Evolutionary conservation across 2,113 vertebrate species (phyloP).

Genomic region (Cyprinodon tularosa): DNA sequence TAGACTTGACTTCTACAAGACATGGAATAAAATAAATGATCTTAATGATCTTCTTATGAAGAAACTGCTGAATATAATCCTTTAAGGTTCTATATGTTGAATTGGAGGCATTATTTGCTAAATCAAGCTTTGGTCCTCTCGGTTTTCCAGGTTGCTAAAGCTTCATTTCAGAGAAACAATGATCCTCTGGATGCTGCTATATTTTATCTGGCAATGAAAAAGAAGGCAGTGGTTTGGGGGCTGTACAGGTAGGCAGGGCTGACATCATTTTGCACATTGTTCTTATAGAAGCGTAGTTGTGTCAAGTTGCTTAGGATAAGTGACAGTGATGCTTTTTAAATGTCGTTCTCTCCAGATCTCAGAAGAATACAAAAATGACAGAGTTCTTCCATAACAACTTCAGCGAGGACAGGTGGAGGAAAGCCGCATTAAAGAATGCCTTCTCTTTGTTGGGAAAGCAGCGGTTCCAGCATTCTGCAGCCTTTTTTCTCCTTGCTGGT

Average conservation of each 20-base stretch:
- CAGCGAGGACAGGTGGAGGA: slow-evolving; percentile 94
- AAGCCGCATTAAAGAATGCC: slow-evolving; percentile 96
- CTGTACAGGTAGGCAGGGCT: slow-evolving; percentile 87
- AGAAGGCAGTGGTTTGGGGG: slow-evolving; percentile 98
- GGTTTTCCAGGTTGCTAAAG: slow-evolving; percentile 90
- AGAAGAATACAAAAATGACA: slow-evolving; percentile 94
- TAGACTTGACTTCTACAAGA: not conserved
- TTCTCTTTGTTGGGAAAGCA: slow-evolving; percentile 97
- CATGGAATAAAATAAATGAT: not conserved
- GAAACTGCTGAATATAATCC: not conserved
- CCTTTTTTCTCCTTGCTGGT: slow-evolving; percentile 95
- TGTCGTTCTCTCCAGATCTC: slow-evolving; percentile 81
- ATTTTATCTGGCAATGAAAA: slow-evolving; percentile 97
- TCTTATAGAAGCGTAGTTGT: slow-evolving; percentile 17
- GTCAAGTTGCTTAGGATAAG: slow-evolving; percentile 11
- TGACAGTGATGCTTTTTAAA: slow-evolving; percentile 29
- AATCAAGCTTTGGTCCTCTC: slow-evolving; percentile 12
- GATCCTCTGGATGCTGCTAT: slow-evolving; percentile 96
- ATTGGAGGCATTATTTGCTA: slow-evolving; percentile 1
- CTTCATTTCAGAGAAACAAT: slow-evolving; percentile 91
- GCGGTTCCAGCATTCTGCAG: slow-evolving; percentile 95
- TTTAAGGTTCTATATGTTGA: not conserved
- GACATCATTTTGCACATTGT: slow-evolving; percentile 12
- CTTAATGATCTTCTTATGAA: not conserved
- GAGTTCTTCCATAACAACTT: slow-evolving; percentile 98